phyloP scores from a whole-genome alignment of 2,888 invertebrate genomes.

The Amblyjoppa fuscipennis region DNA sequence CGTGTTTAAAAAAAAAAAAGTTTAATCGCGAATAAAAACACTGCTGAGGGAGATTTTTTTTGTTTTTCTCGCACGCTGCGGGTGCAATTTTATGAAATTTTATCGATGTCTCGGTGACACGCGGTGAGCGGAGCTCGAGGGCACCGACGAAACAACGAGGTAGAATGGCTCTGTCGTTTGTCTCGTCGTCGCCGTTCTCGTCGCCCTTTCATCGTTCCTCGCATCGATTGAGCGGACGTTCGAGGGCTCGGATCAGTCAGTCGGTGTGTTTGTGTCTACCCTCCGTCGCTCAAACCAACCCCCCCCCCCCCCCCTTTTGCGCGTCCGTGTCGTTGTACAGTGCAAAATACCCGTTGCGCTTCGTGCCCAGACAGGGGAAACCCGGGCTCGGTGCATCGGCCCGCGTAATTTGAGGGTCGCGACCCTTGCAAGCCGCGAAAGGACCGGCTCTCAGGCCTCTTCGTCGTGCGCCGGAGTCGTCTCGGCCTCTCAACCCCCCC shows the following conservation, averaged over 20 bases:
- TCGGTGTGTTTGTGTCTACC: slow-evolving; percentile 2
- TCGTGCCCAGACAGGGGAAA: slow-evolving; percentile 62
- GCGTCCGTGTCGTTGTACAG: not conserved
- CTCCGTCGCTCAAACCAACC: not conserved
- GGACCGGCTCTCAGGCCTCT: slow-evolving; percentile 24
- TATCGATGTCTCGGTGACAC: not conserved
- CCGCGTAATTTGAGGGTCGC: slow-evolving; percentile 72
- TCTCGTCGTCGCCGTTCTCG: slow-evolving; percentile 43
- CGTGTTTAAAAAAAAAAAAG: too few species aligned
- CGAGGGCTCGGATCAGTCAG: slow-evolving; percentile 45
- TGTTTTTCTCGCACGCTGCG: too few species aligned
- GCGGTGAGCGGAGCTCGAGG: not conserved
- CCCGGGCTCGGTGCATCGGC: slow-evolving; percentile 66
- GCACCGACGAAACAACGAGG: not conserved
- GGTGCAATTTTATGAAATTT: not conserved
- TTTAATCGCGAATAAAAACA: not conserved
- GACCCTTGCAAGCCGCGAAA: slow-evolving; percentile 46
- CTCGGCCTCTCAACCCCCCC: not conserved
- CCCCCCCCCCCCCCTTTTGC: not conserved
- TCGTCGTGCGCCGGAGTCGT: slow-evolving; percentile 16
- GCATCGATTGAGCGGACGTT: slow-evolving; percentile 56
- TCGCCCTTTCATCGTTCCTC: slow-evolving; percentile 55
- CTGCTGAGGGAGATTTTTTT: not conserved
- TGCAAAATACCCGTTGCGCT: slow-evolving; percentile 39
- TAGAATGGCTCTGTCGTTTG: slow-evolving; percentile 43